Percentiles rank a stretch among this genome's conserved stretches.
Conservation (phyloP, 2,797 vertebrate genomes). For the Falco concolor region DNA sequence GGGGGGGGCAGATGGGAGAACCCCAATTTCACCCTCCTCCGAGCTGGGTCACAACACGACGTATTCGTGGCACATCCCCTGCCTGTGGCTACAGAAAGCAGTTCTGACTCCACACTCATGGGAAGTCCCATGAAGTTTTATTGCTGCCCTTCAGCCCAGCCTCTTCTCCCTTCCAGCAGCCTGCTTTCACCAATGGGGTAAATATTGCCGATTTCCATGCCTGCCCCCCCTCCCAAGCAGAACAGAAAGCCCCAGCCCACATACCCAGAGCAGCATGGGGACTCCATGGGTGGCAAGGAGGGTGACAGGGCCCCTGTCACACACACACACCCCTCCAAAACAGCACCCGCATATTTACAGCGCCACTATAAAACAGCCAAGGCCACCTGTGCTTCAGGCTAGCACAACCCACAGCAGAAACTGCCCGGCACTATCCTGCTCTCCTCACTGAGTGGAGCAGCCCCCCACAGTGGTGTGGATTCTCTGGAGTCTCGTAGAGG, state of each 20-base stretch:
- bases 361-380: neutral
- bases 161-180: neutral
- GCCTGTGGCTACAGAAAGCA: neutral
- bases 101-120: accelerated
- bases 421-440: neutral
- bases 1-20: neutral
- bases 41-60: neutral
- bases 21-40: neutral
- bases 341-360: neutral
- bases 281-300: neutral
- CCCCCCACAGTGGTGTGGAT: accelerated
- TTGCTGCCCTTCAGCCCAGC: neutral
- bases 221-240: neutral
- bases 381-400: neutral
- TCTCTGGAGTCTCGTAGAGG: neutral
- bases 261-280: neutral
- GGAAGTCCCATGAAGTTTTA: neutral
- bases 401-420: neutral
- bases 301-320: too few species aligned
- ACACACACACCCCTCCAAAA: neutral
- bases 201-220: neutral
- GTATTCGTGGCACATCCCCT: accelerated
- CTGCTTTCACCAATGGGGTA: neutral
- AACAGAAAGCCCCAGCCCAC: neutral
- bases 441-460: neutral